Conservation (phyloP, 2,888 invertebrate genomes). For the Oscheius sp. region DNA sequence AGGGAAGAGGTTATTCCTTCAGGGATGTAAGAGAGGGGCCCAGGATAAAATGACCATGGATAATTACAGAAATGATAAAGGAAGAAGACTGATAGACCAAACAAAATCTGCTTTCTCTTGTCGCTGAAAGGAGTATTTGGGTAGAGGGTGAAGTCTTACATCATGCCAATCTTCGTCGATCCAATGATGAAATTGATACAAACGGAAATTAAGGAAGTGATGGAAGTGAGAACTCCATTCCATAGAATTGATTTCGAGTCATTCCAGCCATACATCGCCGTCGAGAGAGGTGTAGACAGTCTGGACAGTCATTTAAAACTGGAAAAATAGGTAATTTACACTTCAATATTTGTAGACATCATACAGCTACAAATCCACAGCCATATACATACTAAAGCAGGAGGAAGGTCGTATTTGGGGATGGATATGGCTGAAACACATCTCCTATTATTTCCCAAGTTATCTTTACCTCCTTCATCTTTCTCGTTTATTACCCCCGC, state of each 20-base stretch:
- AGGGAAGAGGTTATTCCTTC: slow-evolving; percentile 38
- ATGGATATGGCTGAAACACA: too few species aligned
- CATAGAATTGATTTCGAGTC: slow-evolving; percentile 46
- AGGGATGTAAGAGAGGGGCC: slow-evolving; percentile 45
- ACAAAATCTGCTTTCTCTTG: slow-evolving; percentile 40
- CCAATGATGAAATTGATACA: slow-evolving; percentile 46
- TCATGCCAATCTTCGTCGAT: slow-evolving; percentile 45
- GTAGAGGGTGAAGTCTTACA: slow-evolving; percentile 23
- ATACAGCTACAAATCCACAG: slow-evolving; percentile 48
- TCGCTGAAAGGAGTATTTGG: slow-evolving; percentile 11
- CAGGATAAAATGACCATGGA: slow-evolving; percentile 47
- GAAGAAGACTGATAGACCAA: slow-evolving; percentile 44
- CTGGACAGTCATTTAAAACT: slow-evolving; percentile 27
- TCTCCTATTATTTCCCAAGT: slow-evolving; percentile 10
- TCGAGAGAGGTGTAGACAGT: slow-evolving; percentile 50
- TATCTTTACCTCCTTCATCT: slow-evolving; percentile 32
- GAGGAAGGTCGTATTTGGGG: slow-evolving; percentile 49
- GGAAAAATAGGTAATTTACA: slow-evolving; percentile 38
- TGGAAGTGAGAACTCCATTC: slow-evolving; percentile 47
- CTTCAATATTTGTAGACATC: slow-evolving; percentile 54
- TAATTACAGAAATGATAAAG: slow-evolving; percentile 47
- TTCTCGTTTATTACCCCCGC: slow-evolving; percentile 48
- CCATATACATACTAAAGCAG: slow-evolving; percentile 52
- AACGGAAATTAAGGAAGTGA: slow-evolving; percentile 50
- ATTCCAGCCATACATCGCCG: slow-evolving; percentile 51